Evolutionary conservation across 2,888 invertebrate species (phyloP), one percentile per base, ranked within the genome.

Genomic region (Crematogaster levior): DNA sequence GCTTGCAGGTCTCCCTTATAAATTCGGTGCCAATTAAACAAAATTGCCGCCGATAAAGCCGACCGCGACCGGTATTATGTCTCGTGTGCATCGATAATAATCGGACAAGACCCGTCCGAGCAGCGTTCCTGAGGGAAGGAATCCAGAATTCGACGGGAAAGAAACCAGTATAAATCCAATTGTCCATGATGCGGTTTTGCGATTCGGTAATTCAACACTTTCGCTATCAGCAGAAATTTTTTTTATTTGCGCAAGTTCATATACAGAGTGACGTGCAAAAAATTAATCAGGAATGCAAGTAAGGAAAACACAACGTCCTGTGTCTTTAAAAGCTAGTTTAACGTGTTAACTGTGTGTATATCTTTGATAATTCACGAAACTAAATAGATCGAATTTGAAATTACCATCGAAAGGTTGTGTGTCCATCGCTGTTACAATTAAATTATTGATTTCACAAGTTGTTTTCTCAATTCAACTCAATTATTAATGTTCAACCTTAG

Each of bases 11-110:
- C 77, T 79, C 30, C 18, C 43, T 61, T 51, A 43, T 24, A 68
- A 79, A 24, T 58, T 79, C 56, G 77, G 46, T 43, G 68, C 68
- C 68, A 79, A 79, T 79, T 79, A 79, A 58, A 27, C n/a, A 79
- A 56, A 68, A 68, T 46, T 68, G 43, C 24, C 65, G 75, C 51
- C 30, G 75, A 75, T 75, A 75, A 75, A 53, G 21, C 65, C 51
- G 75, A 34, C 27, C 65, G 51, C 65, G 75, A 37, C 74, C 63
- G 37, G 75, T 65, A 40, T 65, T 75, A 53, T 27, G 68, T 77
- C 56, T 56, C 34, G 21, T 53, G 2, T 68, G 56, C 34, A 56
- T 56, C 21, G 56, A 56, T 43, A 58, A 79, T 68, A 79, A 79
- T 79, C 43, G 12, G 18, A 7, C 34, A 12, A n/a, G 37, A 3